These are phyloP conservation scores for Meles meles DNA, from an alignment of 2,113 vertebrate genomes.

Conservation along the genomic window DNA sequence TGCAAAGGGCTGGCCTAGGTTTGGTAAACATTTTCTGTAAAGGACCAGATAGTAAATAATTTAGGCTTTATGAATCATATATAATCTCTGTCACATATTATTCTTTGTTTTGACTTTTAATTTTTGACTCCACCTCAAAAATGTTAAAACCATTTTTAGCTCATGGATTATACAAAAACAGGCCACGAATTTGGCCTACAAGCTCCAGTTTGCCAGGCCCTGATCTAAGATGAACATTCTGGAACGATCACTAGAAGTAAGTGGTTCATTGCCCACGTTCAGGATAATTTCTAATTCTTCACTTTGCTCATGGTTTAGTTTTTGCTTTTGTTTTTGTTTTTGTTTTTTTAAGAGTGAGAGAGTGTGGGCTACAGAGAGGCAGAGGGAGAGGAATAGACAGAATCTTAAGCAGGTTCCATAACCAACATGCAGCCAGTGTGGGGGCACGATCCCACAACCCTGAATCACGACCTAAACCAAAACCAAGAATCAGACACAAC, in stretches of 20 bases:
- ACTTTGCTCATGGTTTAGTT: background rate
- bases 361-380: background rate
- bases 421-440: background rate
- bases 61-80: background rate
- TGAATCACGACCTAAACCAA: background rate
- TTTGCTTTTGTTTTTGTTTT: background rate
- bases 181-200: background rate
- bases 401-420: background rate
- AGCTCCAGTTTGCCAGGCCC: background rate
- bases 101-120: background rate
- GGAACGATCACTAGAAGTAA: background rate
- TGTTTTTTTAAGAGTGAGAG: background rate
- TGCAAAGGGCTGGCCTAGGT: background rate
- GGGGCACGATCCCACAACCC: background rate
- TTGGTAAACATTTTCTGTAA: background rate
- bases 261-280: background rate
- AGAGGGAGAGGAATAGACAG: background rate
- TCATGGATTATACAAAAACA: background rate
- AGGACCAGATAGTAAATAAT: background rate
- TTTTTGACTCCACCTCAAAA: background rate
- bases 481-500: background rate
- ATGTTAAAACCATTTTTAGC: background rate
- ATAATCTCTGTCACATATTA: background rate
- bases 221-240: background rate
- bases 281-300: background rate